Conservation (phyloP, 1,140 invertebrate genomes). For the Hyles vespertilio region DNA sequence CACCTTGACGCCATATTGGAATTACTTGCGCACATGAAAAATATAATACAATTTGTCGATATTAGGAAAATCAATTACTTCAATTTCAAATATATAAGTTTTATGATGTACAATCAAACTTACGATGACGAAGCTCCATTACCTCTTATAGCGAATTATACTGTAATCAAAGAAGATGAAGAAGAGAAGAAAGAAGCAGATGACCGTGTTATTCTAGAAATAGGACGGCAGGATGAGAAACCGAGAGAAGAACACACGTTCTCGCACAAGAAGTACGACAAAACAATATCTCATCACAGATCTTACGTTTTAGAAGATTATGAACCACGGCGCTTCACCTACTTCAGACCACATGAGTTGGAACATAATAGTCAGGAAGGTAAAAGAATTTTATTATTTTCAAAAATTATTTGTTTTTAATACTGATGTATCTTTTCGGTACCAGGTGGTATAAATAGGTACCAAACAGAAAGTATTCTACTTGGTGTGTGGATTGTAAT, state of each 20-base stretch:
- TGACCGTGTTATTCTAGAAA: constrained; percentile 67
- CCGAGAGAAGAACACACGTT: constrained; percentile 64
- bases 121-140: constrained; percentile 56
- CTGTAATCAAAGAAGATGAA: constrained; percentile 50
- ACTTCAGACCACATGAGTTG: constrained; percentile 55
- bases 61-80: too few relatives aligned
- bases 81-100: too few relatives aligned
- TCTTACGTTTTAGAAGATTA: constrained; percentile 65
- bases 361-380: constrained; percentile 42
- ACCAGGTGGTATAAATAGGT: too few relatives aligned
- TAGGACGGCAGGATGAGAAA: constrained; percentile 64
- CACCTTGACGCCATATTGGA: neutral
- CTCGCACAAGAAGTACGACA: constrained; percentile 74
- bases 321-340: constrained; percentile 46
- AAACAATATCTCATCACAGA: constrained; percentile 67
- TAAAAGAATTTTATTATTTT: constrained; percentile 18
- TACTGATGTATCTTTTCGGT: neutral
- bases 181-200: constrained; percentile 51
- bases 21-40: neutral
- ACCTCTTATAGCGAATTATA: constrained; percentile 56
- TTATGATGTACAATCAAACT: constrained; percentile 52
- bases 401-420: neutral
- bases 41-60: too few relatives aligned
- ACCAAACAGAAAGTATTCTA: too few relatives aligned
- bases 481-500: too few relatives aligned